A percentile compares a stretch with the other conserved stretches of the same genome.
Evolutionary conservation across 2,797 vertebrate species (phyloP).

Genomic region (Galago senegalensis): DNA sequence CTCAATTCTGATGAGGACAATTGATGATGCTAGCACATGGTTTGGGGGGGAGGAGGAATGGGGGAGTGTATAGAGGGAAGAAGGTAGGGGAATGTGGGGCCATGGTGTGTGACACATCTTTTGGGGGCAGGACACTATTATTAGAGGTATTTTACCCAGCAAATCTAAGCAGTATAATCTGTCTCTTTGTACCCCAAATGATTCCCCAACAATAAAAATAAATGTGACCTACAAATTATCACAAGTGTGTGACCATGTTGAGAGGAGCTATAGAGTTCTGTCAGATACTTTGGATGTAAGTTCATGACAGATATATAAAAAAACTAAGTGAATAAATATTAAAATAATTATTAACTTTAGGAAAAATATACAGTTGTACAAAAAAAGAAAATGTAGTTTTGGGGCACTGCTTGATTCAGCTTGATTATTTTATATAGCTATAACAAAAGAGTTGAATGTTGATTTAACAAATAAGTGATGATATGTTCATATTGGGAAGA

Average conservation of each 20-base stretch:
- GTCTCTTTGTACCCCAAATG: too few species aligned
- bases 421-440: not conserved
- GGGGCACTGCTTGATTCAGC: not conserved
- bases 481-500: not conserved
- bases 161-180: too few species aligned
- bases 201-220: not conserved
- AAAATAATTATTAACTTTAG: not conserved
- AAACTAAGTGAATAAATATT: not conserved
- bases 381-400: not conserved
- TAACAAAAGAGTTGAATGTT: not conserved
- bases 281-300: not conserved
- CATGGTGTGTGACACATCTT: too few species aligned
- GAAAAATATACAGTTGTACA: not conserved
- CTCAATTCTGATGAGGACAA: too few species aligned
- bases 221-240: not conserved
- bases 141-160: too few species aligned
- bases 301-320: not conserved
- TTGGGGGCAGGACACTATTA: too few species aligned
- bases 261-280: not conserved
- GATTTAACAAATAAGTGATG: not conserved
- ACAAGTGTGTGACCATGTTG: not conserved
- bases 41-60: too few species aligned
- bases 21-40: too few species aligned
- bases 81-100: too few species aligned
- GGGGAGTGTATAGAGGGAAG: too few species aligned